A percentile compares a stretch with the other conserved stretches of the same genome.
Conservation (phyloP, 2,113 vertebrate species). For the Lasiurus borealis region DNA sequence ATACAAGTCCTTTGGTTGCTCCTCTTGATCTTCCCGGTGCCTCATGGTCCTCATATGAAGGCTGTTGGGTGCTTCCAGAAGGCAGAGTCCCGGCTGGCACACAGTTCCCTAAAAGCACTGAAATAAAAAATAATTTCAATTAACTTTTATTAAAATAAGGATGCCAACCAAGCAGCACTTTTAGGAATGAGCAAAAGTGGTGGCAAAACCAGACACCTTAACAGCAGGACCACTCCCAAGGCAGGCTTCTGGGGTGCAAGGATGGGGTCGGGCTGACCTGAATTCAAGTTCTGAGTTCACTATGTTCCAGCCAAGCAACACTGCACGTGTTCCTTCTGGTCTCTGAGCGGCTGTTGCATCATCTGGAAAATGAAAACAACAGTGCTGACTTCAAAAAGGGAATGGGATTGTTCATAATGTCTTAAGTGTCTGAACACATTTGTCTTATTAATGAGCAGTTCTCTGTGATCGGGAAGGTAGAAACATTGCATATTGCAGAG, state of each 20-base stretch:
- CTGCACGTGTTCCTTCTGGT: not conserved
- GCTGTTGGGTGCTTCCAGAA: not conserved
- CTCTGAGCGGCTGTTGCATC: not conserved
- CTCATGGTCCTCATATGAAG: not conserved
- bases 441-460: not conserved
- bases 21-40: not conserved
- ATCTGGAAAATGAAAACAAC: not conserved
- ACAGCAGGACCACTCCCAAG: not conserved
- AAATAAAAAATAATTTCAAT: constrained; percentile 5
- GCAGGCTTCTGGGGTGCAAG: not conserved
- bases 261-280: not conserved
- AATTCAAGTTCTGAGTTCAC: not conserved
- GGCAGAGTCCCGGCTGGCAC: not conserved
- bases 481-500: not conserved
- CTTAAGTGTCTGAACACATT: not conserved
- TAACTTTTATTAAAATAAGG: constrained; percentile 27
- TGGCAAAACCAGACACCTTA: not conserved
- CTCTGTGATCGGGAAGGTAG: not conserved
- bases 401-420: not conserved
- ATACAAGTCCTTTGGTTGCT: no score
- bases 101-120: not conserved
- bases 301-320: not conserved
- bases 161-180: not conserved
- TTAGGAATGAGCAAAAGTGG: not conserved
- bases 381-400: not conserved